Evolutionary conservation across 1,140 invertebrate species (phyloP), one percentile per base, ranked within the genome.

Genomic region (Piezodorus guildinii): DNA sequence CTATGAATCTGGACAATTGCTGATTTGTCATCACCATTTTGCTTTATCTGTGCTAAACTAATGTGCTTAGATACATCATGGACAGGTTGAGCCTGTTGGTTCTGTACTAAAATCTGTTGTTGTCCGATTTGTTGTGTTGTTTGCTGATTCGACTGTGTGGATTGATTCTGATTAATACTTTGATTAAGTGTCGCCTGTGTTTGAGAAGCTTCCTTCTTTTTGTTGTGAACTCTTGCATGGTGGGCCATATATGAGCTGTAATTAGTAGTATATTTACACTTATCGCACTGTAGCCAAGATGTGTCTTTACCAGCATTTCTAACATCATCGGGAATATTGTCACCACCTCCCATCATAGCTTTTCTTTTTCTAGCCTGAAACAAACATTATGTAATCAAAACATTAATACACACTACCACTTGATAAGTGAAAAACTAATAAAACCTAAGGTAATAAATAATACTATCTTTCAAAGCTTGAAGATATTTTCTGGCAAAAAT

Each of bases 191-290:
- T n/a, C 10, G 21, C 54, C 30, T 45, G 39, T 30, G 54, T 27
- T 14, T 15, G 34, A 25, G 23, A 25, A 14, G 19, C 34, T 2
- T 27, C 25, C n/a, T 52, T 63, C 54, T 59, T 21, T n/a, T 65
- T 62, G 16, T 58, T 58, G 15, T 62, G 43, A 15, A 19, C 14
- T 23, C 49, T 54, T 27, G 43, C 67, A 62, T 75, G 75, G 62
- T 73, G 66, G 8, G 71, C 65, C 70, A 72, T 72, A 44, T 74
- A 75, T 14, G 73, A 70, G 51, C 73, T 72, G 30, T 72, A 70
- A 43, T 61, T 66, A 0, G 75, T 76, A 3, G 74, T 75, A 54
- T 76, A 77, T 69, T 72, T 70, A 63, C 75, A 77, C 51, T 73
- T 72, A 56, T 77, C 70, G 56, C 75, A 77, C 65, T 75, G 74